A percentile compares a stretch with the other conserved stretches of the same genome.
Evolutionary conservation across 2,797 vertebrate species (phyloP).

Genomic region (Helarctos malayanus): DNA sequence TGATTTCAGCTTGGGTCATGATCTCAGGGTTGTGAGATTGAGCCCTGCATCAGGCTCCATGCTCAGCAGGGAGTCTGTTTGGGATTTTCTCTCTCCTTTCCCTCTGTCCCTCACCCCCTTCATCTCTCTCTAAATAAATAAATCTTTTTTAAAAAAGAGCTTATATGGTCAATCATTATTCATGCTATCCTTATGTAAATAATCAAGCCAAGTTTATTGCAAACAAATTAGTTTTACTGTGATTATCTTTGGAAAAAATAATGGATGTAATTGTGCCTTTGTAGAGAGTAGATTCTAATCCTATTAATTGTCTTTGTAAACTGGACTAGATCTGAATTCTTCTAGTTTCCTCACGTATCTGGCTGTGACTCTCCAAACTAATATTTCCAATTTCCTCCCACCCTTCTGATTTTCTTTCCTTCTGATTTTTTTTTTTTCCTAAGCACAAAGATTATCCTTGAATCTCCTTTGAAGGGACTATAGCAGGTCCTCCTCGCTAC

Average conservation of each 20-base stretch:
- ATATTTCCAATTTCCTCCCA: neutral
- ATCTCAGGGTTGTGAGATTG: neutral
- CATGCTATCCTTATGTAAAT: neutral
- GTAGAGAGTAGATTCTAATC: neutral
- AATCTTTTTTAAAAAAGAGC: no score
- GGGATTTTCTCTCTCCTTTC: neutral
- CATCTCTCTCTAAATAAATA: no score
- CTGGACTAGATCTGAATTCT: neutral
- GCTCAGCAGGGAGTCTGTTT: neutral
- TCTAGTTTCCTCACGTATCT: neutral
- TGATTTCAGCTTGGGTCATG: neutral
- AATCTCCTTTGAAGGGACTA: neutral
- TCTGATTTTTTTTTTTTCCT: neutral
- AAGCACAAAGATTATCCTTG: neutral
- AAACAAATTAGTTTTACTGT: neutral
- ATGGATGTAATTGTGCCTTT: neutral
- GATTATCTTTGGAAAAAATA: neutral
- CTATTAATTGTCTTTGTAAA: neutral
- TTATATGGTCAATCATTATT: neutral
- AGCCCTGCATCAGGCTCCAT: neutral
- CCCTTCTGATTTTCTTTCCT: neutral
- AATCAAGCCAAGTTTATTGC: neutral
- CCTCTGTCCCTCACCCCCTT: no score
- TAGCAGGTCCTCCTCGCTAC: neutral
- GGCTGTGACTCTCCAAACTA: neutral